Base-by-base conservation (phyloP, 1,140 invertebrate genomes). In the Medauroidea extradentata region DNA sequence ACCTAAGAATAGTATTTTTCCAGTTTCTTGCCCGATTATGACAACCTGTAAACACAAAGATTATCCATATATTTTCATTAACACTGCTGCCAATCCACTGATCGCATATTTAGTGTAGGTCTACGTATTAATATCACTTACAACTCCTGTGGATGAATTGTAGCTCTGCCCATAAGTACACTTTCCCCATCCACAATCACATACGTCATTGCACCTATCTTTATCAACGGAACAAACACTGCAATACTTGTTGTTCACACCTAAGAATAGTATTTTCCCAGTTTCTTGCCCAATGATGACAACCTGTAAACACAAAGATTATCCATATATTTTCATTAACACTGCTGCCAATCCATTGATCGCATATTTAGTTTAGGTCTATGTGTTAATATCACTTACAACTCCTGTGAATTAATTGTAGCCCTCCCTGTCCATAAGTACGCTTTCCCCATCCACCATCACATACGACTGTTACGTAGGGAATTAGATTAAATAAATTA, bases 401-500 rank as follows among this genome's bases (percentile, higher is more conserved):
- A 58, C 57, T 14, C 57, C 57, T 29, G 41, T 19, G 13, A 19
- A 16, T 29, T 29, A 52, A 3, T 23, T 52, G 50, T 23, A 52
- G 9, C 56, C 58, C n/a, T n/a, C n/a, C n/a, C 19, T 48, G 53
- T 1, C 43, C 51, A 39, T 62, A 61, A 3, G 59, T 55, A 19
- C 62, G 49, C 51, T 61, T 66, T 1, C 51, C 25, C 63, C 64
- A 67, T 49, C 41, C 42, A 34, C 57, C 64, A 55, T 67, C 66
- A 9, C 42, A 51, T 3, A 67, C 42, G 0, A 67, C 65, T 21
- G 52, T 64, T 13, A 62, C 63, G 19, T 52, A 64, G 9, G 66
- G 64, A n/a, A 59, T 53, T 27, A 53, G 57, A 41, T 67, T 44
- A 2, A 62, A 44, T n/a, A 64, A 14, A 11, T 62, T 18, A 9